A percentile compares a stretch with the other conserved stretches of the same genome.
phyloP scores from a whole-genome alignment of 2,888 invertebrate species.

The Plagodis pulveraria region DNA sequence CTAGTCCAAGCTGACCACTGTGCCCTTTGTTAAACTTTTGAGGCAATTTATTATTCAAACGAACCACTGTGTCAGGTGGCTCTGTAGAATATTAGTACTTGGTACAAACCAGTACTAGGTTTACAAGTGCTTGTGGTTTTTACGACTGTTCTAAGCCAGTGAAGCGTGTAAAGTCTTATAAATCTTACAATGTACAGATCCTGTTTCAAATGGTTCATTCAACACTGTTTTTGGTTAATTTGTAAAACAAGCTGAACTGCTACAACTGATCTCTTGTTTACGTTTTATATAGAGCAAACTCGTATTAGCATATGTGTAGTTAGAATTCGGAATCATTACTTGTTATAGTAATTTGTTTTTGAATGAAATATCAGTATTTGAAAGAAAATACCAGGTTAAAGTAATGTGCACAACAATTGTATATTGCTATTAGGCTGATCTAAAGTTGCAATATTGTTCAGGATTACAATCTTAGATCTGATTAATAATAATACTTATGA shows the following conservation, averaged over 20 bases:
- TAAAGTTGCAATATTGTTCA: too few relatives aligned
- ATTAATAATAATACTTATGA: too few relatives aligned
- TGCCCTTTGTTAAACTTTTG: too few relatives aligned
- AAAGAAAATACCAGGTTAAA: too few relatives aligned
- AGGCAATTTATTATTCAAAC: not conserved
- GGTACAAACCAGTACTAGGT: slow-evolving; percentile 3
- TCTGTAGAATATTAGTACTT: not conserved
- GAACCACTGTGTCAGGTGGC: slow-evolving; percentile 17
- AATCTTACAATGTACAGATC: slow-evolving; percentile 15
- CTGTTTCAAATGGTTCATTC: slow-evolving; percentile 8
- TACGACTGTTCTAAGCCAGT: slow-evolving; percentile 13
- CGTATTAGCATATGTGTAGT: too few relatives aligned
- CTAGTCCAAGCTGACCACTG: too few relatives aligned
- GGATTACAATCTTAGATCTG: too few relatives aligned
- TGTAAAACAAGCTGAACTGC: not conserved
- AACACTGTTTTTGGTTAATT: not conserved
- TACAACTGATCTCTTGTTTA: not conserved
- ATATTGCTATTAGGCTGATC: too few relatives aligned
- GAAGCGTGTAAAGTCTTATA: slow-evolving; percentile 18
- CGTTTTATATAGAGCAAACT: not conserved
- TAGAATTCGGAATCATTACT: too few relatives aligned
- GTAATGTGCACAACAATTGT: too few relatives aligned
- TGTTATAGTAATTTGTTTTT: too few relatives aligned
- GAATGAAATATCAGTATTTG: too few relatives aligned
- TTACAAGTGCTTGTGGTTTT: slow-evolving; percentile 5